Evolutionary conservation across 2,113 vertebrate genomes (phyloP), one percentile per base, ranked within the genome.

Genomic region (Cacatua alba): DNA sequence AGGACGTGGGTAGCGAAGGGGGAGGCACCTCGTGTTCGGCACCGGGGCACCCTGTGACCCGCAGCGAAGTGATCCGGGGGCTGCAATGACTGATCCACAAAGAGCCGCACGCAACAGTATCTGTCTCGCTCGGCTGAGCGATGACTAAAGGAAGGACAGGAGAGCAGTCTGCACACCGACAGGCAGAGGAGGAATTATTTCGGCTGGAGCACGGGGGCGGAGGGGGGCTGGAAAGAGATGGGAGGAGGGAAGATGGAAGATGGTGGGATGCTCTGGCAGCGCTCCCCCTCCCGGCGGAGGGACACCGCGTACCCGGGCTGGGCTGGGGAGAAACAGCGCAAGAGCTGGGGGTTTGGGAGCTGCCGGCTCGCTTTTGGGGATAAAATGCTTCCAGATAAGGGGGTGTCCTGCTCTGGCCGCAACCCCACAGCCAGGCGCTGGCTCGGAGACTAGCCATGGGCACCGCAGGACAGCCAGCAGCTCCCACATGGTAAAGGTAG

Each of bases 141-240:
- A 96, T 97, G 96, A 96, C 92, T 94, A 96, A 96, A 76, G 85
- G 55, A 94, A 77, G 96, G 94, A 96, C 95, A 95, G 88, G 94
- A 75, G 92, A 96, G 88, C 85, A 96, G 95, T 68, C 95, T 96
- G 93, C 69, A 83, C 44, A 90, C 94, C 4, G 3, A 64, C 86
- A 92, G 86, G 95, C 95, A 96, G 95, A 92, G 95, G 93, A 96
- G 95, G 94, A 96, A 95, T 95, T 95, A 96, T 78, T 94, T 69
- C 86, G 93, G 88, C 92, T 96, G 87, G 93, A 92, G 63, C 0
- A 5, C 0, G 85, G 87, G 92, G 94, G 96, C 7, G 81, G 68
- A 65, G 60, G n/a, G 76, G 75, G 80, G 64, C 76, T 94, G 77
- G 49, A 88, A 74, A 21, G 62, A 67, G 52, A 46, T 35, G 57